phyloP scores from a whole-genome alignment of 2,113 vertebrate genomes.

The Cisticola juncidis region DNA sequence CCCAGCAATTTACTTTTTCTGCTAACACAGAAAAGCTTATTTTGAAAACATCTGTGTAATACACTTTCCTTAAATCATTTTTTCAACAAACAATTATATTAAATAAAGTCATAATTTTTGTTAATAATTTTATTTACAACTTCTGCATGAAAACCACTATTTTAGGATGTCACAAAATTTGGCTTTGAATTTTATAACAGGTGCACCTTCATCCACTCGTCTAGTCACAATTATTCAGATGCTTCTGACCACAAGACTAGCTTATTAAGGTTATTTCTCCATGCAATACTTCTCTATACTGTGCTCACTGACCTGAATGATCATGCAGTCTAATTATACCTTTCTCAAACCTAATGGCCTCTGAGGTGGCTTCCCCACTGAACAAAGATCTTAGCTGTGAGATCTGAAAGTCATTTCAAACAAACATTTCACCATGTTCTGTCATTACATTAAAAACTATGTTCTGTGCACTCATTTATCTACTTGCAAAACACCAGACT shows the following conservation, averaged over 20 bases:
- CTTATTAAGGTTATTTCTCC: not conserved
- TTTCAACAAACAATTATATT: not conserved
- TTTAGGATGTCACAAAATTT: not conserved
- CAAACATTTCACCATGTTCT: not conserved
- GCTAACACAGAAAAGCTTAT: not conserved
- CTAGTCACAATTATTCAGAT: not conserved
- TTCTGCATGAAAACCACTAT: not conserved
- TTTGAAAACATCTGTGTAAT: not conserved
- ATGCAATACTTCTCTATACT: not conserved
- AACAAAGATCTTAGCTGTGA: not conserved
- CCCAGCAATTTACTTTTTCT: not conserved
- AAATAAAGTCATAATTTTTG: not conserved
- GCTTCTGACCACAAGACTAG: not conserved
- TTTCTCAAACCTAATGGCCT: not conserved
- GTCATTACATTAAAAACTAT: not conserved
- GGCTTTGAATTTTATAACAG: not conserved
- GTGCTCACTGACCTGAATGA: constrained; percentile 9
- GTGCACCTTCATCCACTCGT: not conserved
- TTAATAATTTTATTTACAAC: not conserved
- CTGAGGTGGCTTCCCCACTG: not conserved
- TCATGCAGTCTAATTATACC: not conserved
- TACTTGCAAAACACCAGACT: not conserved
- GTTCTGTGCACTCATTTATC: not conserved
- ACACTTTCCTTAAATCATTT: not conserved
- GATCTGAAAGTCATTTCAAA: not conserved